phyloP scores from a whole-genome alignment of 2,113 vertebrate genomes.

The Eublepharis macularius region DNA sequence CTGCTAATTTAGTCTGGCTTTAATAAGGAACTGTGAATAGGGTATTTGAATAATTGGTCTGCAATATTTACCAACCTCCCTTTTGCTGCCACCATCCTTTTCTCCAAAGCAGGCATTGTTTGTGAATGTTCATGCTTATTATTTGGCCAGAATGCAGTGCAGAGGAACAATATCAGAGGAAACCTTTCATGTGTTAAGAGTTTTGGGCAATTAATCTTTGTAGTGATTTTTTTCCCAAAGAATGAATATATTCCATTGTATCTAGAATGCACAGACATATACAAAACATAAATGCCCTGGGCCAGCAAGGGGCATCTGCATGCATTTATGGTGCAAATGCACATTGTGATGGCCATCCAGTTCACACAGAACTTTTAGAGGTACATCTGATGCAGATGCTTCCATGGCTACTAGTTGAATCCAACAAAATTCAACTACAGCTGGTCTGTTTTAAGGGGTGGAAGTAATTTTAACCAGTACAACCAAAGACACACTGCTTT shows the following conservation, averaged over 20 bases:
- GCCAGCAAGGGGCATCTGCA: background rate
- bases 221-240: background rate
- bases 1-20: conserved; percentile 75
- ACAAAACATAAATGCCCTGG: background rate
- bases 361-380: background rate
- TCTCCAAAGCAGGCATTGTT: conserved; percentile 55
- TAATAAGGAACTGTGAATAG: conserved; percentile 66
- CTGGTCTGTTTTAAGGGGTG: background rate
- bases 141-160: conserved; percentile 40
- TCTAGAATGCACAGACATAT: background rate
- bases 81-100: conserved; percentile 43
- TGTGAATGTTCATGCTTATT: conserved; percentile 55
- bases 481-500: background rate
- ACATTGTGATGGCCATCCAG: background rate
- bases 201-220: background rate
- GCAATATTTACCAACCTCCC: conserved; percentile 69
- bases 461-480: background rate
- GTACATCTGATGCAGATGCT: background rate
- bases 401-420: background rate
- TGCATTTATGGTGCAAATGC: background rate
- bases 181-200: conserved; percentile 11
- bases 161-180: conserved; percentile 4
- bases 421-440: background rate
- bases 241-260: conserved; percentile 1
- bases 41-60: conserved; percentile 67